Base-by-base conservation (phyloP, 2,888 invertebrate species). In the Cerceris ruficornis region DNA sequence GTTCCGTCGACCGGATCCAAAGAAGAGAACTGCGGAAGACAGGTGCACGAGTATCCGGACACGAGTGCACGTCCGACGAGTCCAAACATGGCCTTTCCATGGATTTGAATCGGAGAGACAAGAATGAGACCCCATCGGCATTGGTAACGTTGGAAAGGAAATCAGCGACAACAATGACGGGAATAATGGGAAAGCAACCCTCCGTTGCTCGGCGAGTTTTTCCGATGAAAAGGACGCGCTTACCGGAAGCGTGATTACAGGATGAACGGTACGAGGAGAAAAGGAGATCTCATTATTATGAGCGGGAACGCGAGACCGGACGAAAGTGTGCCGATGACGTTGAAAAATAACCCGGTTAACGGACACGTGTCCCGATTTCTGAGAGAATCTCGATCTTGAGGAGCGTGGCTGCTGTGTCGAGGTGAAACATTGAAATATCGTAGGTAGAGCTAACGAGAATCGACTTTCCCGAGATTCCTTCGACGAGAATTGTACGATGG, bases 101-200 rank as follows among this genome's bases (percentile, higher is more conserved):
- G 60, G 43, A 14, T 59, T 52, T 62, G 41, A 15, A 71, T 60
- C 64, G 70, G 11, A 9, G 41, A 7, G 62, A 65, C 50, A 41
- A 46, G 28, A 66, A 41, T 15, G 6, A 43, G 28, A n/a, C 9
- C 54, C 41, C 42, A 15, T 50, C 17, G 28, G 28, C 6, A 49
- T 41, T 9, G 28, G 17, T 58, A 61, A 41, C 17, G 50, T 69
- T 49, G 52, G 58, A 58, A 61, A 52, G 41, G 8, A 39, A 49
- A 54, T 59, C 59, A 49, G 39, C 41, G 49, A 15, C 57, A 86
- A 83, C 81, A 87, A 85, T 83, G 68, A 68, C 61, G 64, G 69
- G 78, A 74, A 82, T 83, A 84, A 85, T 80, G 74, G 77, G 60
- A 71, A 80, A 86, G 84, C 82, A 80, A 74, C 67, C 65, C 71